Evolutionary conservation across 2,113 vertebrate genomes (phyloP).

Genomic region (Coryphaenoides rupestris): DNA sequence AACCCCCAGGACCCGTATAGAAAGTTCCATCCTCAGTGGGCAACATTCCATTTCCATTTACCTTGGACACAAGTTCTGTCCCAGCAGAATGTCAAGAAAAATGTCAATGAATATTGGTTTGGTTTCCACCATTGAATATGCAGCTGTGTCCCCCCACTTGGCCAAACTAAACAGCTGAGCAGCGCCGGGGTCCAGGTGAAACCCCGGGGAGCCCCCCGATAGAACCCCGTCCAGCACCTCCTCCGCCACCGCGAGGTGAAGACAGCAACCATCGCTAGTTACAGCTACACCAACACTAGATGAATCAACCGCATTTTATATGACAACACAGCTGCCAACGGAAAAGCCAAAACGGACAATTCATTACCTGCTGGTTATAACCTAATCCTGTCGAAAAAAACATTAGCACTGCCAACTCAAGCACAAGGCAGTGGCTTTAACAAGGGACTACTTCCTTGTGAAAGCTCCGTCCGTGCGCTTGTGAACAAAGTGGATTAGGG

Average conservation of each 20-base stretch:
- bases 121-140: slow-evolving; percentile 26
- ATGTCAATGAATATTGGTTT: slow-evolving; percentile 37
- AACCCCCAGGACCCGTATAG: slow-evolving; percentile 7
- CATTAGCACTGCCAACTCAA: slow-evolving; percentile 37
- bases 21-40: slow-evolving; percentile 20
- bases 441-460: too few species aligned
- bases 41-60: slow-evolving; percentile 30
- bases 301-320: slow-evolving; percentile 37
- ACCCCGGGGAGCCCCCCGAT: slow-evolving; percentile 21
- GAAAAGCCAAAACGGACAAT: slow-evolving; percentile 30
- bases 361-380: slow-evolving; percentile 36
- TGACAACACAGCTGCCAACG: slow-evolving; percentile 13
- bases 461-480: too few species aligned
- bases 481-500: too few species aligned
- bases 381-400: slow-evolving; percentile 33
- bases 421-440: slow-evolving; percentile 11
- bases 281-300: slow-evolving; percentile 50
- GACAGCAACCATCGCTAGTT: slow-evolving; percentile 46
- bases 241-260: slow-evolving; percentile 34
- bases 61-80: slow-evolving; percentile 42
- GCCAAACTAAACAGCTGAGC: slow-evolving; percentile 57
- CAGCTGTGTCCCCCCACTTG: slow-evolving; percentile 33
- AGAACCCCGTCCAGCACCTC: slow-evolving; percentile 6
- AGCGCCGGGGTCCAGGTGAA: slow-evolving; percentile 51
- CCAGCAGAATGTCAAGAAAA: slow-evolving; percentile 38